A percentile compares a stretch with the other conserved stretches of the same genome.
phyloP scores from a whole-genome alignment of 2,888 invertebrate genomes.

The Meandrusa payeni region DNA sequence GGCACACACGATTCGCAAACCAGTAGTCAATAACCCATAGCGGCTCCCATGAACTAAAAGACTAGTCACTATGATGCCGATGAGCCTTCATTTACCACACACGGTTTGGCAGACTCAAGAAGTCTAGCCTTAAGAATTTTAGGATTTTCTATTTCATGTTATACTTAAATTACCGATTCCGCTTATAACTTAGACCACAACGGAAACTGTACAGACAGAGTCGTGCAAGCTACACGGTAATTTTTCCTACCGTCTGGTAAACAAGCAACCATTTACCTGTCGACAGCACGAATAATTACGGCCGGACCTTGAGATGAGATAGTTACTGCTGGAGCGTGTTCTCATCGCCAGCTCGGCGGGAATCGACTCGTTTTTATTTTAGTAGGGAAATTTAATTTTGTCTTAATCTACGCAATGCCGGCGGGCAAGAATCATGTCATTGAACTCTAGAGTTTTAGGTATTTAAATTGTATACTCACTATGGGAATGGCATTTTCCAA shows the following conservation, averaged over 20 bases:
- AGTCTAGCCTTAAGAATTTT: neutral
- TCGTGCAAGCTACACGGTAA: constrained; percentile 43
- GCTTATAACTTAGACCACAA: constrained; percentile 32
- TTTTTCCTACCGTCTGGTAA: constrained; percentile 52
- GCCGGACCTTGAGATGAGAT: constrained; percentile 20
- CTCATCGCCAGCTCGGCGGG: neutral
- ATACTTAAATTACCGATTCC: constrained; percentile 16
- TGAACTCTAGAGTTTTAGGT: too few relatives aligned
- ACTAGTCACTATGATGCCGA: too few relatives aligned
- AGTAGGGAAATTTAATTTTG: too few relatives aligned
- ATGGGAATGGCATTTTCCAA: too few relatives aligned
- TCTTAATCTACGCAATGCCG: too few relatives aligned
- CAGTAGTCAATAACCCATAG: too few relatives aligned
- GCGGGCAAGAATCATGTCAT: too few relatives aligned
- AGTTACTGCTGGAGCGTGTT: constrained; percentile 6
- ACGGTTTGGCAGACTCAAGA: too few relatives aligned
- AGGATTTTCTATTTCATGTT: too few relatives aligned
- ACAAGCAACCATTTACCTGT: constrained; percentile 46
- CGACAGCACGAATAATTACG: constrained; percentile 43
- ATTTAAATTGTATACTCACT: too few relatives aligned
- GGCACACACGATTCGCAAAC: too few relatives aligned
- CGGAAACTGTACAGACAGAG: constrained; percentile 39
- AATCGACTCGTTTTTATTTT: neutral
- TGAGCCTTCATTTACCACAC: constrained; percentile 41
- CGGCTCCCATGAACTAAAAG: too few relatives aligned